A percentile compares a stretch with the other conserved stretches of the same genome.
These are phyloP conservation scores for Muscina levida DNA, from an alignment of 2,888 invertebrate species.

Conservation along the genomic window DNA sequence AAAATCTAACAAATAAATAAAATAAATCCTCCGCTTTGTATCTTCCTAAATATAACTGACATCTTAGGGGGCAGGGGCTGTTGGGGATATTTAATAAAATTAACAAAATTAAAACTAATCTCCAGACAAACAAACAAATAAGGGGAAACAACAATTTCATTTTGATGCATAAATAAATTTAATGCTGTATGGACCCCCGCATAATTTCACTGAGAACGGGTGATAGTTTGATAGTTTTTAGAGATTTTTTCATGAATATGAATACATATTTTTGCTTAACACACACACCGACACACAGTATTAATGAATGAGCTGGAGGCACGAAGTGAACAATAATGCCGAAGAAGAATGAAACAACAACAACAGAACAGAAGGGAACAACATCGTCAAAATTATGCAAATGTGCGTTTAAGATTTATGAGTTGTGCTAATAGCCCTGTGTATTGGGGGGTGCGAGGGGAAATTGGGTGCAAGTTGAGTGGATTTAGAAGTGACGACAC, in stretches of 20 bases:
- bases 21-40: too few species aligned
- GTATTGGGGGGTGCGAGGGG: background rate
- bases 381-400: conserved; percentile 25
- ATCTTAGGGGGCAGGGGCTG: background rate
- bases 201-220: background rate
- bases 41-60: background rate
- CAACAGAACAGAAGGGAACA: background rate
- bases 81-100: conserved; percentile 13
- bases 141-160: too few species aligned
- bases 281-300: too few species aligned
- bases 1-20: background rate
- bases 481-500: background rate
- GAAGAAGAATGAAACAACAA: background rate
- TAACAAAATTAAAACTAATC: conserved; percentile 23
- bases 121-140: conserved; percentile 4
- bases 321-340: background rate
- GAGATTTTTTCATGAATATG: conserved; percentile 18
- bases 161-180: too few species aligned
- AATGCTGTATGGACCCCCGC: too few species aligned
- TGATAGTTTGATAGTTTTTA: background rate
- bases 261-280: conserved; percentile 1
- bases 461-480: background rate
- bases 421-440: conserved; percentile 8
- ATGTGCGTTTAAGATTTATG: conserved; percentile 21
- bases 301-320: conserved; percentile 13